Evolutionary conservation across 2,113 vertebrate species (phyloP), one percentile per base, ranked within the genome.

Genomic region (Spheniscus mendiculus): DNA sequence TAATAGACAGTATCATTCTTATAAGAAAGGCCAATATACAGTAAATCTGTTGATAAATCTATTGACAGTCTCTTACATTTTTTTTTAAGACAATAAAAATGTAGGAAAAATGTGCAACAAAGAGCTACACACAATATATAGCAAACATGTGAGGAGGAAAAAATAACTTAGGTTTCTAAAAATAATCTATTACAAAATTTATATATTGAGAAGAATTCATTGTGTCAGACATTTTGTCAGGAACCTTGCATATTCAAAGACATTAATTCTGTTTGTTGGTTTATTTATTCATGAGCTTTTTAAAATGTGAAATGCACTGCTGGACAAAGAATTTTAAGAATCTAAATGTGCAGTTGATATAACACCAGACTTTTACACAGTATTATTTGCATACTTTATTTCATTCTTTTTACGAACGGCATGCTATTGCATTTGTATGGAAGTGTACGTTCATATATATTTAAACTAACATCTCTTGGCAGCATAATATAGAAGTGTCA

Each of bases 401-500:
- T 77, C 15, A 15, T 86, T 83, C 50, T 69, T 76, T 84, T 88
- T 86, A 70, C 62, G 71, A 92, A 73, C 0, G 0, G 19, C 63
- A 84, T 63, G 30, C 44, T 71, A 30, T 55, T 79, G 29, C 56
- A 69, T 90, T 87, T 89, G 56, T 74, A 63, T 62, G 52, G 53
- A 74, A 90, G 56, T 63, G 20, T 47, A 53, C 22, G 42, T 87
- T 94, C 74, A 93, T 90, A 76, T 29, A 85, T 77, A 91, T 95
- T 92, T 94, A 94, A 95, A 89, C 26, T 45, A 94, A 93, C 62
- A 82, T 91, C 32, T 89, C 61, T 86, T 91, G 61, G 67, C 53
- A 89, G 42, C 20, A 45, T 42, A 53, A 67, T 67, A 79, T 10
- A 55, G 72, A 82, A 77, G 26, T 40, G 49, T 36, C 58, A 69